Base-by-base conservation (phyloP, 2,888 invertebrate species). In the Idaea straminata region DNA sequence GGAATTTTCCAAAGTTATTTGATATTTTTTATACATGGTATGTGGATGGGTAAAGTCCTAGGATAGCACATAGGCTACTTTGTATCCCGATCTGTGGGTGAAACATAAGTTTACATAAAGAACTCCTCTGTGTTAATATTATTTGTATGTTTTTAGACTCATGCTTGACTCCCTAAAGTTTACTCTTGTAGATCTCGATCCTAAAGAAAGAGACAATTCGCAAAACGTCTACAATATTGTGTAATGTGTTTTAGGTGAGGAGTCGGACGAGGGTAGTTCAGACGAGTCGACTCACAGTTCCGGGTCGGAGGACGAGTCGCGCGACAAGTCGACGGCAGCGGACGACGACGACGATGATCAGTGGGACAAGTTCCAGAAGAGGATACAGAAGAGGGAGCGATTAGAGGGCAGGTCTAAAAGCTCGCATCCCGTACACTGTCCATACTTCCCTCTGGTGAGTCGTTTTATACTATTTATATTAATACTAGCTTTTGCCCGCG, bases 401-500 rank as follows among this genome's bases (percentile, higher is more conserved):
- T 92, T 99, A 59, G 99, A 99, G 87, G 98, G 98, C 5, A 97
- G 98, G 81, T 98, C 98, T 61, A 98, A 98, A 90, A 94, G 96
- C 76, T 99, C 99, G 15, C 99, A 99, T 85, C 94, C 96, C n/a
- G 99, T 99, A 35, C 99, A 99, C 87, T 97, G 98, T 90, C 99
- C 99, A 0, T 96, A 96, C 86, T 99, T 97, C 88, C 98, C 99
- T 5, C 96, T 96, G 86, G 96, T 96, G 82, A 83, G 89, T 79
- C 13, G 36, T 25, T 25, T 25, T 25, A n/a, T n/a, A 25, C 25
- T 25, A 25, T n/a, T n/a, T n/a, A n/a, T n/a, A n/a, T n/a, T n/a
- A n/a, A n/a, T 63, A 61, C 25, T 57, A 47, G 25, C 62, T 67
- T 57, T 15, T 36, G 5, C 15, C 35, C 35, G 15, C 13, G 36